Percentiles rank a stretch among this genome's conserved stretches.
These are phyloP conservation scores for Leucophora obtusa DNA, from an alignment of 2,888 invertebrate genomes.

Conservation along the genomic window DNA sequence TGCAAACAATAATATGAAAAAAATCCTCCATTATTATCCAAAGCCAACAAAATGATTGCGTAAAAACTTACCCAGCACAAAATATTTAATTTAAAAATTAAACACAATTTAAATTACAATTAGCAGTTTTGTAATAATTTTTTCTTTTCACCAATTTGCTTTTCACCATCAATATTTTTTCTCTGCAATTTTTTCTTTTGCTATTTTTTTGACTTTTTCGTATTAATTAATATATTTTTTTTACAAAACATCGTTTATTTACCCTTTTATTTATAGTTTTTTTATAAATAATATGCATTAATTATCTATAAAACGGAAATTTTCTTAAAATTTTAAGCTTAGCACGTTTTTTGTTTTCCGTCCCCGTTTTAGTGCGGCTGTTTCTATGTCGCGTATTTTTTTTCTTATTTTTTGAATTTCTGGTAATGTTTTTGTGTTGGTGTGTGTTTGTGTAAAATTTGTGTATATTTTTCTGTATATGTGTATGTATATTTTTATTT, in stretches of 20 bases:
- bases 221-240: conserved; percentile 8
- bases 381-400: conserved; percentile 63
- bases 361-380: conserved; percentile 62
- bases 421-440: conserved; percentile 52
- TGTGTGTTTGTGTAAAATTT: conserved; percentile 60
- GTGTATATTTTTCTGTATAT: conserved; percentile 60
- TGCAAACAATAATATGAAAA: conserved; percentile 41
- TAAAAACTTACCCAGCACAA: conserved; percentile 53
- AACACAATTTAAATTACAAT: background rate
- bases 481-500: conserved; percentile 56
- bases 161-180: background rate
- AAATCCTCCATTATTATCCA: conserved; percentile 43
- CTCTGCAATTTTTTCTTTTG: background rate
- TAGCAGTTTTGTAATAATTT: conserved; percentile 1
- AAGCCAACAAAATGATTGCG: conserved; percentile 49
- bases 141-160: conserved; percentile 2
- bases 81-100: conserved; percentile 5
- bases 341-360: conserved; percentile 63
- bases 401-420: conserved; percentile 26
- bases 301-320: conserved; percentile 23
- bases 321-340: conserved; percentile 41
- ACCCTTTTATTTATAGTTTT: conserved; percentile 34
- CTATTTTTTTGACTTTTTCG: background rate
- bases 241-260: conserved; percentile 43
- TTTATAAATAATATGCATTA: conserved; percentile 17